Evolutionary conservation across 92 coral and sea anemone genomes (phyloP), one percentile per base, ranked within the genome.

Genomic region (Epizoanthus stellaris): DNA sequence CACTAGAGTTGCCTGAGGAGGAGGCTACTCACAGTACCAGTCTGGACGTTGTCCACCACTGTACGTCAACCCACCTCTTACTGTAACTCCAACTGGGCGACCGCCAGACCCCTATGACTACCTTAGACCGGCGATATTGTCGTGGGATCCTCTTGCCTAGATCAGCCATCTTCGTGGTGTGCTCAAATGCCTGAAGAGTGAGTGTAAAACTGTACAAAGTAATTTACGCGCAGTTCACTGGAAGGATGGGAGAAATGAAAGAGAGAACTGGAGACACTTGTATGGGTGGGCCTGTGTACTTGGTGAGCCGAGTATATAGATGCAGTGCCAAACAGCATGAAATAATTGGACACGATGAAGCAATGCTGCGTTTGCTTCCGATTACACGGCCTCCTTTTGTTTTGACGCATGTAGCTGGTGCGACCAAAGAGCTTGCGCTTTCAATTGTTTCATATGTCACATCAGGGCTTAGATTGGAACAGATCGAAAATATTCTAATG

Each of bases 111-210:
- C 85, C 9, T 80, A 60, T 42, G 76, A 80, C 53, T 80, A 56
- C 15, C 45, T 80, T 61, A 60, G 67, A 60, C 85, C 85, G n/a
- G 52, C 23, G 23, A 14, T 80, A 42, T 34, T 80, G 21, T 16
- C 63, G n/a, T 80, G 85, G 85, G 85, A 80, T 61, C 85, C 85
- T 19, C 47, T 80, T 60, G 38, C 47, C 36, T 74, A 80, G 52
- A 25, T 59, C 42, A 63, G 19, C 53, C 36, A 11, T 16, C 30
- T 54, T 39, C 63, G 52, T 25, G 85, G 85, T 7, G 30, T 39
- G 30, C 43, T 80, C 15, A 80, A 40, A 40, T 80, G 85, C 47
- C 85, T 25, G 39, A 64, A 67, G 30, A 25, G 36, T 77, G 83
- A 76, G 60, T 42, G 25, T 20, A 76, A 16, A 19, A 52, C 57